These are phyloP conservation scores for Mormyrus proboscirostris DNA, from an alignment of 2,797 vertebrate genomes.

Conservation along the genomic window DNA sequence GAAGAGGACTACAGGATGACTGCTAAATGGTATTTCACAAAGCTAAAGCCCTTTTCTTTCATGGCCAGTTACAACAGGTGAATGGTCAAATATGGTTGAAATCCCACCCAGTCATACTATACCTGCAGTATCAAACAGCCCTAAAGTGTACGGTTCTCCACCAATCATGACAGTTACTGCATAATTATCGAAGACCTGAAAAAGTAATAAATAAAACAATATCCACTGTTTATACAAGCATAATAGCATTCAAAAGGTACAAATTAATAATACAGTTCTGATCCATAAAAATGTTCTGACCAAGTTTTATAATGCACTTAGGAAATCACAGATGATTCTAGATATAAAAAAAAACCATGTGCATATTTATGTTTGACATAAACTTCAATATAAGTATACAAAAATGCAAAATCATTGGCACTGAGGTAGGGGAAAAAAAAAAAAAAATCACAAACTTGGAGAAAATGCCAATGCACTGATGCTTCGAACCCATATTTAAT, in stretches of 20 bases:
- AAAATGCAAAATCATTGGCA: background rate
- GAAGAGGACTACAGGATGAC: background rate
- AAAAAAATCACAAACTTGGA: background rate
- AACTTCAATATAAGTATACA: background rate
- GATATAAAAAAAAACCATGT: background rate
- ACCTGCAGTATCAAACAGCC: constrained; percentile 75
- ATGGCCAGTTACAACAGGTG: background rate
- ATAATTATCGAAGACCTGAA: constrained; percentile 74
- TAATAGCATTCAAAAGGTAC: background rate
- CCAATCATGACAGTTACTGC: constrained; percentile 76
- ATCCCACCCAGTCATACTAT: constrained; percentile 20
- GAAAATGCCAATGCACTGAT: background rate
- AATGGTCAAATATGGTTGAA: background rate
- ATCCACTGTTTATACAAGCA: background rate
- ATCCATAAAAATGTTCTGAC: too few relatives aligned
- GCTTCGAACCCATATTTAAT: background rate
- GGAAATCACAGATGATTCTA: background rate
- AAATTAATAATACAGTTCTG: background rate
- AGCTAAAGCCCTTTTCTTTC: background rate
- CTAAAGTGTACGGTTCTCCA: constrained; percentile 71
- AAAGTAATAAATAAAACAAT: background rate
- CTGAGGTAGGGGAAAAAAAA: background rate
- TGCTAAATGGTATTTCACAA: background rate
- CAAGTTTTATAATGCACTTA: background rate
- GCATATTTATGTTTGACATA: background rate